These are phyloP conservation scores for Flabesymbios commensalis DNA, from an alignment of 2,888 invertebrate genomes.

Conservation along the genomic window DNA sequence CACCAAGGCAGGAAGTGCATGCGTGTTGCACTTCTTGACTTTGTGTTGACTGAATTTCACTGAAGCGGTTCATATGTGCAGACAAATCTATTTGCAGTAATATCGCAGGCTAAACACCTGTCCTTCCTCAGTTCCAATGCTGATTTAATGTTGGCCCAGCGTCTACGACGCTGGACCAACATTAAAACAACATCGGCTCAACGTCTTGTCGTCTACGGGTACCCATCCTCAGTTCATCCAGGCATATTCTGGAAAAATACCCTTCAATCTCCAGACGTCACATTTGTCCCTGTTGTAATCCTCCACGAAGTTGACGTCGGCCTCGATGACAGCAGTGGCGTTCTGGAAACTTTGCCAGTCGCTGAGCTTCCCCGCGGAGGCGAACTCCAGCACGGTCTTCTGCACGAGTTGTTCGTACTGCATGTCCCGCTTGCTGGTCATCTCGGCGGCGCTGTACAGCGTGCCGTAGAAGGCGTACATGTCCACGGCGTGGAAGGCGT, in stretches of 20 bases:
- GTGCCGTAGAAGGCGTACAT: neutral
- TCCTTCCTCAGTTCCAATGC: too few relatives aligned
- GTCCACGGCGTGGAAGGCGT: neutral
- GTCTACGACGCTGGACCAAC: too few relatives aligned
- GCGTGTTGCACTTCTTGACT: too few relatives aligned
- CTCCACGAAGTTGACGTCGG: neutral
- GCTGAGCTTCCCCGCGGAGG: neutral
- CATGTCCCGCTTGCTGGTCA: neutral
- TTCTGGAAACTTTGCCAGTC: neutral
- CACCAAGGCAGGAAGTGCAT: too few relatives aligned
- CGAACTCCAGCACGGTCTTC: neutral
- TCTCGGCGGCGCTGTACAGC: neutral
- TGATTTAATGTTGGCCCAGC: too few relatives aligned
- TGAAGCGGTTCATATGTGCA: too few relatives aligned
- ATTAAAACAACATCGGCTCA: too few relatives aligned
- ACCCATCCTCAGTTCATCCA: constrained; percentile 3
- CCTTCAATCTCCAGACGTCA: neutral
- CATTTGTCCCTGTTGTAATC: neutral
- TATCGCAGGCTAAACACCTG: too few relatives aligned
- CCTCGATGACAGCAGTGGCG: neutral
- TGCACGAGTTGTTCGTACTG: neutral
- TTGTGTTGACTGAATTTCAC: too few relatives aligned
- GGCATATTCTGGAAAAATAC: neutral
- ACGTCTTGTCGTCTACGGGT: too few relatives aligned
- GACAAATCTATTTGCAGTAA: too few relatives aligned